Conservation (phyloP, 2,113 vertebrate species). For the Vulpes vulpes region DNA sequence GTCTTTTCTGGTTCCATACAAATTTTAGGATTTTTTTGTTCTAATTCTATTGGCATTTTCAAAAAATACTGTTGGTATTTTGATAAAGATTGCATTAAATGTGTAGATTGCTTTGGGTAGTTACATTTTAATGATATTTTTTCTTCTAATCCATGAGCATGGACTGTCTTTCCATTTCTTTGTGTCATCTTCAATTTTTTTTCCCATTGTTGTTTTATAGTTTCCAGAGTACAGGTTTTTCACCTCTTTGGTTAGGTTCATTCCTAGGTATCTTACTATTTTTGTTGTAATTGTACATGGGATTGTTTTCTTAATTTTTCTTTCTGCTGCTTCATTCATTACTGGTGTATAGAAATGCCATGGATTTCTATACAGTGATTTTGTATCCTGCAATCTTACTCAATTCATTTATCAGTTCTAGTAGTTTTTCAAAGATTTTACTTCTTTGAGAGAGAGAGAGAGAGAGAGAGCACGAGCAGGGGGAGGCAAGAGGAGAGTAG, state of each 20-base stretch:
- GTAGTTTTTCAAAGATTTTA: not conserved
- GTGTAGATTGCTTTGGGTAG: no score
- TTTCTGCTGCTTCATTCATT: not conserved
- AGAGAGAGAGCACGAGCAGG: not conserved
- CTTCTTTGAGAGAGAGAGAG: not conserved
- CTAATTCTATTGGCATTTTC: not conserved
- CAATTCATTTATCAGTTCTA: not conserved
- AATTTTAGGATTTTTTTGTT: not conserved
- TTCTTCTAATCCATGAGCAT: no score
- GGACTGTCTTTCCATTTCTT: no score
- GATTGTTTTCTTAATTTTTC: not conserved
- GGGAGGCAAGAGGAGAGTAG: not conserved
- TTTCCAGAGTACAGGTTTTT: no score
- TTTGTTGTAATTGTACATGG: not conserved
- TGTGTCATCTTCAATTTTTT: no score
- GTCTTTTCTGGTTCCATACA: not conserved
- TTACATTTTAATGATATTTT: no score
- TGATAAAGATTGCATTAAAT: not conserved
- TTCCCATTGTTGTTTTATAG: no score
- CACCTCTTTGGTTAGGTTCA: no score
- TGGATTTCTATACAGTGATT: not conserved
- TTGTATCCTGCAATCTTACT: not conserved
- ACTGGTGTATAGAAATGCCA: not conserved
- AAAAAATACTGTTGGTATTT: not conserved
- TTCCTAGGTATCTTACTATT: no score